Evolutionary conservation across 2,888 invertebrate species (phyloP), one percentile per base, ranked within the genome.

Genomic region (Hofmannophila pseudospretella): DNA sequence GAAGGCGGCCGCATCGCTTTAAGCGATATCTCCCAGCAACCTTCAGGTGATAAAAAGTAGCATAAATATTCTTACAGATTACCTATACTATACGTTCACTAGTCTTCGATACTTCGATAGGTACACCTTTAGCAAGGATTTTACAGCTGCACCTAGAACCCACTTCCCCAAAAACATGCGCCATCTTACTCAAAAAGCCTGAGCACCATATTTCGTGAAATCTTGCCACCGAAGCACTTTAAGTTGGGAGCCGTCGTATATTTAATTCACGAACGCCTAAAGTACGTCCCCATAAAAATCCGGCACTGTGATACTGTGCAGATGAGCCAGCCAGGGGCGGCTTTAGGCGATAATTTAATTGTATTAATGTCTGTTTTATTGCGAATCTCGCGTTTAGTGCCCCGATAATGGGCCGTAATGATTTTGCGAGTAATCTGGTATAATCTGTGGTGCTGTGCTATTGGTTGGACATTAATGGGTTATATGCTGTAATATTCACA

Each of bases 231-330:
- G 65, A 69, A 78, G 80, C 81, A 80, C 82, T 84, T 81, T 79
- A 80, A 82, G 74, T 76, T 73, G 67, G 67, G 62, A 19, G 59
- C 64, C 73, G 66, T 65, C 74, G 69, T 82, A 86, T 84, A 85
- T 85, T 84, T 85, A 86, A 86, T 86, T 85, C 85, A 84, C 60
- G 57, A 67, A 51, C 67, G 57, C 55, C 75, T 74, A 76, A 81
- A 80, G 80, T 74, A 80, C 77, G 78, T 77, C 69, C 67, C 79
- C 78, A 85, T 86, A 86, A 86, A 85, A 86, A 81, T 81, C 84
- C 81, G 58, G 67, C 58, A 50, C 63, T 61, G 69, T 77, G 86
- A 86, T 79, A 75, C 79, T 84, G 84, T 75, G 78, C 86, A 86
- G 86, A 86, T 82, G 85, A 82, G 81, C 58, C 70, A 47, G 47